Base-by-base conservation (phyloP, 35 echinoderm and acorn worm species). In the Ptychodera flava region DNA sequence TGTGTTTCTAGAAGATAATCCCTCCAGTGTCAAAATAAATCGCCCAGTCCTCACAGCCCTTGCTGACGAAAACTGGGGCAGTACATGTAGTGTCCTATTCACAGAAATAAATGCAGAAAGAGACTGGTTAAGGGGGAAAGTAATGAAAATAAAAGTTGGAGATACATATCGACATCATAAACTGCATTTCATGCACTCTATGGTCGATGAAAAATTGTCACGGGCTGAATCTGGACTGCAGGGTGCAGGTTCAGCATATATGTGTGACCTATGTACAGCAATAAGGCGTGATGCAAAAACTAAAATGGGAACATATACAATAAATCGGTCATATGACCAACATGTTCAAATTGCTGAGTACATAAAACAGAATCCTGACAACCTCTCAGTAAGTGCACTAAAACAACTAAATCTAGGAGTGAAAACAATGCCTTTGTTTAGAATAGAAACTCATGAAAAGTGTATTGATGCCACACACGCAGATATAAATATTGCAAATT, bases 401-500 rank as follows among this genome's bases (percentile, higher is more conserved):
- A 32, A 33, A 33, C 12, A 85, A 16, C 10, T 85, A 0, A 83
- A 81, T 22, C 30, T 29, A 78, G 82, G 88, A 0, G 82, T 84
- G 10, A 90, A 90, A 36, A 33, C 38, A 1, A 38, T 30, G 1
- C 83, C 76, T 75, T 1, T 90, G 1, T 35, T 90, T 2, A 85
- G 29, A 77, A 78, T 78, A 28, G 82, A 85, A 31, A 52, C 45
- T 34, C 29, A 33, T 16, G 36, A 82, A 0, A 16, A 91, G 77
- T 35, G 35, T 32, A 36, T 86, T 15, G 78, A 91, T 91, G 89
- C 89, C 35, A 86, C 78, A 32, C 89, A 81, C 76, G 84, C 84
- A 10, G 89, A 91, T 38, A 91, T 86, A 0, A 91, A 91, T 81
- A 1, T 91, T 34, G 89, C 77, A 1, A 78, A 30, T 31, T 86